Evolutionary conservation across 2,888 invertebrate genomes (phyloP), one percentile per base, ranked within the genome.

Genomic region (Caenorhabditis sp.): DNA sequence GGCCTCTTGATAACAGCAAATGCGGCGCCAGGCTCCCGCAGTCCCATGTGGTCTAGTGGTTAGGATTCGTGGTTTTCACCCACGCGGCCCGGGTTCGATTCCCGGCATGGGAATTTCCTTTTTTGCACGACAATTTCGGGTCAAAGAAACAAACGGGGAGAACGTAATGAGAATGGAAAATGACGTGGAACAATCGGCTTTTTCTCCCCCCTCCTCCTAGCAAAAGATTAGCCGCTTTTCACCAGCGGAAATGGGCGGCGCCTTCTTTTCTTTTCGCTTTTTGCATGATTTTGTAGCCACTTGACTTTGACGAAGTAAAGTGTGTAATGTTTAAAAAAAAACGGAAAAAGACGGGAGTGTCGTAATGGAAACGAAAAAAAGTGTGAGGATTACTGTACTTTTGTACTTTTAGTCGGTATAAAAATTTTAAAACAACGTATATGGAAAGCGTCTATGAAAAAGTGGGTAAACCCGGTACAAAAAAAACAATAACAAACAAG

Each of bases 21-120:
- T 2, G 35, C 9, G 35, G 35, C 2, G 6, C 11, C 35, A 2
- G 11, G 9, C 35, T 2, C 9, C 4, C 35, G 35, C 9, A 9
- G 35, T 83, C 83, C 83, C 83, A 82, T 83, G 83, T 84, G 83
- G 83, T 84, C 84, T 84, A 84, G 83, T 84, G 84, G 84, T 83
- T 83, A 85, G 85, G 85, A 85, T 85, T 85, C 82, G 84, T 81
- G 85, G 85, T 85, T 85, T 85, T 85, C 85, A 85, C 85, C 85
- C 85, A 81, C 84, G 82, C 85, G 85, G 85, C 85, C 84, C 85
- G 85, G 85, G 85, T 85, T 84, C 85, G 85, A 85, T 85, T 85
- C 85, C 85, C 85, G 85, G 85, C 83, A 83, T 82, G 83, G 85
- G 84, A 85, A 85, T 74, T 77, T 66, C 27, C 55, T 61, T 73